phyloP scores from a whole-genome alignment of 2,888 invertebrate species.

The Tipula confusa region DNA sequence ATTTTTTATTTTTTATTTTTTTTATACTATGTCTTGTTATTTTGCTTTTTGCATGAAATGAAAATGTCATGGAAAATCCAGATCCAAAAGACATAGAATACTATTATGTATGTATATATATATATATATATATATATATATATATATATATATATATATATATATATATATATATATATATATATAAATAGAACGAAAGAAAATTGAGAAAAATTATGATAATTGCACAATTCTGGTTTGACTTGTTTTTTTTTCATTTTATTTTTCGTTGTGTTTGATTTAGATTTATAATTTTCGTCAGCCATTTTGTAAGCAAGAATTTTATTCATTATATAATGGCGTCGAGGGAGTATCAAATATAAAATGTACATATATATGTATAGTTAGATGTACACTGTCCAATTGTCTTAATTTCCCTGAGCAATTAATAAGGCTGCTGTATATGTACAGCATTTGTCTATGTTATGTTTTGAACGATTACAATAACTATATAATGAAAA shows the following conservation, averaged over 20 bases:
- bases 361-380: not conserved
- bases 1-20: no score
- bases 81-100: not conserved
- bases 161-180: not conserved
- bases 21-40: not conserved
- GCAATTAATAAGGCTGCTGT: not conserved
- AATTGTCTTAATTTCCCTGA: not conserved
- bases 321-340: not conserved
- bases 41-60: constrained; percentile 20
- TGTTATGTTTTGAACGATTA: not conserved
- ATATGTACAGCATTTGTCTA: not conserved
- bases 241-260: not conserved
- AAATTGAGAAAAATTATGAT: constrained; percentile 12
- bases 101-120: not conserved
- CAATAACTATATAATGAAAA: not conserved
- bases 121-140: no score
- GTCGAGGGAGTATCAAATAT: not conserved
- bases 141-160: not conserved
- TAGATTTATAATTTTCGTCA: constrained; percentile 1
- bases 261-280: not conserved
- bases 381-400: not conserved
- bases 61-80: constrained; percentile 8
- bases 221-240: constrained; percentile 20
- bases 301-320: not conserved
- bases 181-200: not conserved